Evolutionary conservation across 2,888 invertebrate species (phyloP).

Genomic region (Hylaea fasciaria): DNA sequence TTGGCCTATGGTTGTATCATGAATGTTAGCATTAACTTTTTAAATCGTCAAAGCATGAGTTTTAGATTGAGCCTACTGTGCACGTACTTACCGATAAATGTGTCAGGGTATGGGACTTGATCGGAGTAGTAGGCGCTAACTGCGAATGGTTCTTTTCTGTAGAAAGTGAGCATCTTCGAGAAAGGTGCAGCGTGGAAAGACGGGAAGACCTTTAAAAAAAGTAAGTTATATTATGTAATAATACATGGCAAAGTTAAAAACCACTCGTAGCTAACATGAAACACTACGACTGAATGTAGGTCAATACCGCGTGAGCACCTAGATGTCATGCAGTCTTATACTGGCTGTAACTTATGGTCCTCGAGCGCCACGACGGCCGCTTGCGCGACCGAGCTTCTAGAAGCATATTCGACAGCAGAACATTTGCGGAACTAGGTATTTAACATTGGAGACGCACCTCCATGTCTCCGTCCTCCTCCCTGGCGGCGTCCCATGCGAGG

Average conservation of each 20-base stretch:
- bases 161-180: constrained; percentile 97
- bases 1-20: constrained; percentile 78
- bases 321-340: too few species aligned
- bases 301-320: too few species aligned
- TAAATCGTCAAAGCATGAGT: background rate
- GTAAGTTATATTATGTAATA: constrained; percentile 1
- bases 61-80: background rate
- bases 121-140: constrained; percentile 93
- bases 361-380: too few species aligned
- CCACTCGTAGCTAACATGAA: background rate
- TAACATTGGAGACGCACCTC: constrained; percentile 84
- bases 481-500: constrained; percentile 91
- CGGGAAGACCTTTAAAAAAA: constrained; percentile 88
- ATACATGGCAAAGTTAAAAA: background rate
- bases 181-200: constrained; percentile 96
- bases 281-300: too few species aligned
- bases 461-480: constrained; percentile 90
- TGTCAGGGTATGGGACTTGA: constrained; percentile 90
- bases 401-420: too few species aligned
- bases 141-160: constrained; percentile 94
- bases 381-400: too few species aligned
- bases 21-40: constrained; percentile 12
- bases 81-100: constrained; percentile 89
- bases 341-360: too few species aligned
- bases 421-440: too few species aligned